Conservation (phyloP, 2,888 invertebrate genomes). For the Lacanobia wlatinum region DNA sequence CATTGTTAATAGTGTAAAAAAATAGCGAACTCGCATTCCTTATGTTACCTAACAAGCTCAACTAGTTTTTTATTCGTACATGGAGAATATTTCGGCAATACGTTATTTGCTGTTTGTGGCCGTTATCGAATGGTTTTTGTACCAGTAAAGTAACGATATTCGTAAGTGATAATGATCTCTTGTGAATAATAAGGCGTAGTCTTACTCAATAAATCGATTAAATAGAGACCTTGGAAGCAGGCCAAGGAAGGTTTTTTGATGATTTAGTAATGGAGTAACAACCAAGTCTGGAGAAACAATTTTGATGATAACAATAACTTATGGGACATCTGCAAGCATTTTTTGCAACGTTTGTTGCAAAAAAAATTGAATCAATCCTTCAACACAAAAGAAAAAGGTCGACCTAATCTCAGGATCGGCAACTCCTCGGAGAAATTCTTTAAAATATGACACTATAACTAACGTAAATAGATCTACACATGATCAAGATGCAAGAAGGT, state of each 20-base stretch:
- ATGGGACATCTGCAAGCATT: neutral
- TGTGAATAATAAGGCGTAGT: constrained; percentile 24
- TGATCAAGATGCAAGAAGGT: neutral
- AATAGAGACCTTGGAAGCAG: constrained; percentile 16
- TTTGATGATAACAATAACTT: neutral
- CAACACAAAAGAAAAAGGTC: neutral
- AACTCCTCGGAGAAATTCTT: no score
- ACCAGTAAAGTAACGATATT: constrained; percentile 28
- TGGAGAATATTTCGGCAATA: constrained; percentile 60
- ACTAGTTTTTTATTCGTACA: constrained; percentile 78
- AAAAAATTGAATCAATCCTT: neutral
- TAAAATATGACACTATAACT: no score
- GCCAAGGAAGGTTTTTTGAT: constrained; percentile 1
- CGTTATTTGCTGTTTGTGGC: constrained; percentile 44
- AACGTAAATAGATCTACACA: neutral
- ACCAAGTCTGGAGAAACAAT: neutral
- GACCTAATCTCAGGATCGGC: neutral
- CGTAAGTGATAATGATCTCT: constrained; percentile 35
- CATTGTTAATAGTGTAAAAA: constrained; percentile 64
- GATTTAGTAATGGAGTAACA: neutral
- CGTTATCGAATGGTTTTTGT: constrained; percentile 44
- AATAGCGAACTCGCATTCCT: constrained; percentile 77
- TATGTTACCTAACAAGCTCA: constrained; percentile 78
- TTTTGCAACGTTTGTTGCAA: neutral
- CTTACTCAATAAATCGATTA: constrained; percentile 11